Base-by-base conservation (phyloP, 2,797 vertebrate species). In the Psittacula echo region DNA sequence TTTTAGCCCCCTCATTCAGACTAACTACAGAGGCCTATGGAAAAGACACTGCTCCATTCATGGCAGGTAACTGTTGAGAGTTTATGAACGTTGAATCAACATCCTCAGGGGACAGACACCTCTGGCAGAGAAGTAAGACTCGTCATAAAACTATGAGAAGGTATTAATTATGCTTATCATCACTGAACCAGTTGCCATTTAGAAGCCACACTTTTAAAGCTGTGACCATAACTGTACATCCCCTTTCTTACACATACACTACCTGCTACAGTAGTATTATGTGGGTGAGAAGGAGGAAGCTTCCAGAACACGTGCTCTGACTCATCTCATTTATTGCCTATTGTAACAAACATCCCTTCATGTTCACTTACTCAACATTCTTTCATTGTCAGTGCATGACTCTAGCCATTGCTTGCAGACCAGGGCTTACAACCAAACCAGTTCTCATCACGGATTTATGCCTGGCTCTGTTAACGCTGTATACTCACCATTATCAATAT, bases 401-500 rank as follows among this genome's bases (percentile, higher is more conserved):
- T 47, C 9, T 7, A 50, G 11, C 41, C 19, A 15, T 4, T 12
- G 13, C 48, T 37, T 26, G 19, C 22, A 56, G 11, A 62, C 10
- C 9, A 75, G 19, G 34, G 42, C 34, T 73, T 44, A 30, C 62
- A 73, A 85, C 0, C 2, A 62, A 54, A 75, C 7, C 41, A 64
- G 11, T 0, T 68, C 29, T 56, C 6, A 0, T 53, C 24, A 21
- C 7, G 15, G 66, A 54, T 75, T 54, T 42, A 21, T 7, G 41
- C 19, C 67, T 71, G 23, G 14, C 7, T 89, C n/a, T 50, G n/a
- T 10, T 56, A 83, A 30, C 24, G 34, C 1, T 22, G 10, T n/a
- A 16, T 5, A 51, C 20, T 77, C n/a, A 14, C 0, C 0, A 0
- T 4, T 32, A n/a, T 22, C 32, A 47, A 47, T 4, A 66, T 13